Evolutionary conservation across 2,797 vertebrate species (phyloP), one percentile per base, ranked within the genome.

Genomic region (Melanotaenia nigrans): DNA sequence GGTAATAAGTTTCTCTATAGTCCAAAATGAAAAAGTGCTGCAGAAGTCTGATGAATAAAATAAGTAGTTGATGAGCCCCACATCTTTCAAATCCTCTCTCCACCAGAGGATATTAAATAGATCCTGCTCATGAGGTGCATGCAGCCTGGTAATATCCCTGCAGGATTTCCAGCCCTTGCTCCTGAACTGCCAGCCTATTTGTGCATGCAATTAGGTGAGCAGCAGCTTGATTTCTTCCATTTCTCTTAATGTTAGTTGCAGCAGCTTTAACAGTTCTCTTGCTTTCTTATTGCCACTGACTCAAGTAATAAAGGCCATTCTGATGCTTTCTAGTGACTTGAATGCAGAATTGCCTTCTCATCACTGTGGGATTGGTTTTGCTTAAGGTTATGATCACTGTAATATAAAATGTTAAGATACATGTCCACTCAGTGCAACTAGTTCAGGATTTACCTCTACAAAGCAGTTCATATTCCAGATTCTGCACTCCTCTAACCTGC

Each of bases 151-250:
- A 20, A 85, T 87, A 77, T 64, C 73, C 68, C 18, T 8, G 49
- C 71, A 72, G 76, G 75, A 78, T 82, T 76, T 68, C 63, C 75
- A 51, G 73, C 66, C 73, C 40, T 40, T 54, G 62, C 66, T 72
- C 55, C 58, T 35, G 28, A 51, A 47, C 70, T 47, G 38, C 8
- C 69, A 54, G 65, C 24, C 68, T 47, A 71, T 77, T 75, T 74
- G 40, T 3, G 65, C 25, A 67, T 18, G 75, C 81, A 88, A 85
- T 85, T 87, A 87, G 45, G 49, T 56, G n/a, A 65, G 69, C 65
- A 51, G 69, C 8, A 2, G 4, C 71, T 82, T 75, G 62, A 84
- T 85, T 85, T 71, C 55, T 84, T 82, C 71, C 69, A 78, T 85
- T 75, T 82, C 79, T 85, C 70, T 71, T 79, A 61, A 75, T 76